Evolutionary conservation across 2,113 vertebrate genomes (phyloP).

Genomic region (Piaya cayana): DNA sequence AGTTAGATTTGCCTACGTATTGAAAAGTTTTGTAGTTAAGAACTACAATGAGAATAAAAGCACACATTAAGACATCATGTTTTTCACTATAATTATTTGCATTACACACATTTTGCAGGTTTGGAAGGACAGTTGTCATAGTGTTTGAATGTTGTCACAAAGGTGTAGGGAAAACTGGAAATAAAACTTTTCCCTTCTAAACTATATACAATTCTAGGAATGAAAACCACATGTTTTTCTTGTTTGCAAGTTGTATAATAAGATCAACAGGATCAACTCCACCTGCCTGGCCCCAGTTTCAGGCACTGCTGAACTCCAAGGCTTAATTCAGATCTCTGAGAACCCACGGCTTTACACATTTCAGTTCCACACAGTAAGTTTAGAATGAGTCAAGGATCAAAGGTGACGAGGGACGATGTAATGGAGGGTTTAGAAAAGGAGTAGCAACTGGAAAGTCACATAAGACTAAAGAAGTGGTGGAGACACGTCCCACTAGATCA

Average conservation of each 20-base stretch:
- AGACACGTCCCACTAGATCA: background rate
- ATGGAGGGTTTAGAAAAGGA: background rate
- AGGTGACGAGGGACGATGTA: conserved; percentile 7
- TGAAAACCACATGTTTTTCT: background rate
- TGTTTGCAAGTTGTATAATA: conserved; percentile 8
- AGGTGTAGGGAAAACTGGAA: background rate
- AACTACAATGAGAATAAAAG: background rate
- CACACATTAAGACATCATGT: background rate
- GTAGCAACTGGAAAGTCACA: background rate
- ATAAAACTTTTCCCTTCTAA: background rate
- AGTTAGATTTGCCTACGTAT: background rate
- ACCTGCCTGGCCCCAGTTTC: conserved; percentile 32
- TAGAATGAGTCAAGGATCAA: conserved; percentile 49
- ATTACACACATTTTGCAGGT: background rate
- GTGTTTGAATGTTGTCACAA: background rate
- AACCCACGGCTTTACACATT: background rate
- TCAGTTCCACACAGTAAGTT: conserved; percentile 24
- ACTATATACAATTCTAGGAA: background rate
- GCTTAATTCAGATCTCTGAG: conserved; percentile 27
- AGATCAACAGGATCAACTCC: conserved; percentile 5
- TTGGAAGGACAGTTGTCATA: background rate
- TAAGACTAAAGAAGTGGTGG: background rate
- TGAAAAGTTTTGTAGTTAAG: background rate
- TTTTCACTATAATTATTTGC: background rate
- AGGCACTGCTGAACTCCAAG: conserved; percentile 1